Percentiles rank a stretch among this genome's conserved stretches.
These are phyloP conservation scores for Tachysurus vachellii DNA, from an alignment of 2,113 vertebrate species.

Conservation along the genomic window DNA sequence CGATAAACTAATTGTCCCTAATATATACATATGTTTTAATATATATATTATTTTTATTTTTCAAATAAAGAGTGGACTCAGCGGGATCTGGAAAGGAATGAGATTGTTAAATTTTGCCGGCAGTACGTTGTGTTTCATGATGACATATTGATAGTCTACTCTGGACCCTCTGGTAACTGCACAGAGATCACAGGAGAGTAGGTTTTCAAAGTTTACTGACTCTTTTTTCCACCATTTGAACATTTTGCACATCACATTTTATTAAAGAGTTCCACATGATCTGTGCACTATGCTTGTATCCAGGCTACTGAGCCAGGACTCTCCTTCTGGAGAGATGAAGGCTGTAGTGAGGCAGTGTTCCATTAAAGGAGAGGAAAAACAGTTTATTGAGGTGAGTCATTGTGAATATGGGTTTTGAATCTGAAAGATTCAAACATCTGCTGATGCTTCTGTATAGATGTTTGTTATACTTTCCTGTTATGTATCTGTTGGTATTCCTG, in stretches of 20 bases:
- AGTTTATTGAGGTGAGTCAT: conserved; percentile 86
- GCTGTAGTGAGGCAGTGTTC: conserved; percentile 84
- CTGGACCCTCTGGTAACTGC: conserved; percentile 87
- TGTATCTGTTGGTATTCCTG: neutral
- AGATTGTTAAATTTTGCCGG: conserved; percentile 89
- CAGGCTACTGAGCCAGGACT: conserved; percentile 88
- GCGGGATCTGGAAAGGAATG: conserved; percentile 88
- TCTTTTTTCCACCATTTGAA: neutral
- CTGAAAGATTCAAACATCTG: neutral
- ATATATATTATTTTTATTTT: no score
- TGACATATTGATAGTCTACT: conserved; percentile 83
- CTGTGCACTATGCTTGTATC: conserved; percentile 6
- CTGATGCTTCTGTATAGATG: neutral
- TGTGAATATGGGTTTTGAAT: neutral
- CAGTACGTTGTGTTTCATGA: conserved; percentile 96
- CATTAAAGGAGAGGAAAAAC: conserved; percentile 84
- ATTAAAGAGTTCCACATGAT: neutral
- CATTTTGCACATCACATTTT: neutral
- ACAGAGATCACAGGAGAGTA: conserved; percentile 93
- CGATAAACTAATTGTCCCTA: no score
- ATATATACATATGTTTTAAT: no score
- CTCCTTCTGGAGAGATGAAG: conserved; percentile 88
- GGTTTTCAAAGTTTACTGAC: conserved; percentile 60
- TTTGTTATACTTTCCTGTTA: neutral
- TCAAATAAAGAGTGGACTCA: conserved; percentile 86